Base-by-base conservation (phyloP, 2,113 vertebrate species). In the Trochalopteron elliotii region DNA sequence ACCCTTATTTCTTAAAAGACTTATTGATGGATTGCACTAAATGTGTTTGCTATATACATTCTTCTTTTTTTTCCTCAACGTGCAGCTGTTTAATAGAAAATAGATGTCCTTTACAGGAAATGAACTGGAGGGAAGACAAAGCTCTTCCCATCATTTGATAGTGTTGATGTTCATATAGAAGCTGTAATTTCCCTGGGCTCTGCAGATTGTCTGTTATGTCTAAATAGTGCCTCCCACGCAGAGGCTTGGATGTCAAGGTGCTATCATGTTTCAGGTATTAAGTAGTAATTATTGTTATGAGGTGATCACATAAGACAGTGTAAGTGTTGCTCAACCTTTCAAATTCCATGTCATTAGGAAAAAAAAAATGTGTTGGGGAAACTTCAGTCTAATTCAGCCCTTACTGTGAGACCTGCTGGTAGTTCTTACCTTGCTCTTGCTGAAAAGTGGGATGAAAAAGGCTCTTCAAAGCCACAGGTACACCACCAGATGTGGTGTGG, bases 21-120 rank as follows among this genome's bases (percentile, higher is more conserved):
- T 65, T 72, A 11, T 37, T 67, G 71, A 93, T 92, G n/a, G 68
- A 56, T 90, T 91, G 44, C 88, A 55, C 56, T 86, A 67, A 83
- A 78, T 74, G 71, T 68, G 67, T 93, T 96, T 86, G 60, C 42
- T 81, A 0, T 56, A 13, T 56, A 7, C 30, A 9, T 44, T 33
- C 20, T 47, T 82, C 80, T 52, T 44, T 52, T 21, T 55, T 60
- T 5, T 11, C 1, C 56, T 77, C 53, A 49, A 45, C 2, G 3
- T 78, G 44, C 28, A 40, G 28, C 57, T 89, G 49, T 82, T 95
- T 81, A 83, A 86, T 83, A 80, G 44, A 64, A 90, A 94, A 83
- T 93, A 86, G 59, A 40, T 78, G 60, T 57, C 47, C 50, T 94
- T 96, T 95, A 47, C 85, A 74, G 85, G 93, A 96, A 96, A 69